Percentiles rank a stretch among this genome's conserved stretches.
These are phyloP conservation scores for Papilio glaucus DNA, from an alignment of 1,140 invertebrate genomes.

Conservation along the genomic window DNA sequence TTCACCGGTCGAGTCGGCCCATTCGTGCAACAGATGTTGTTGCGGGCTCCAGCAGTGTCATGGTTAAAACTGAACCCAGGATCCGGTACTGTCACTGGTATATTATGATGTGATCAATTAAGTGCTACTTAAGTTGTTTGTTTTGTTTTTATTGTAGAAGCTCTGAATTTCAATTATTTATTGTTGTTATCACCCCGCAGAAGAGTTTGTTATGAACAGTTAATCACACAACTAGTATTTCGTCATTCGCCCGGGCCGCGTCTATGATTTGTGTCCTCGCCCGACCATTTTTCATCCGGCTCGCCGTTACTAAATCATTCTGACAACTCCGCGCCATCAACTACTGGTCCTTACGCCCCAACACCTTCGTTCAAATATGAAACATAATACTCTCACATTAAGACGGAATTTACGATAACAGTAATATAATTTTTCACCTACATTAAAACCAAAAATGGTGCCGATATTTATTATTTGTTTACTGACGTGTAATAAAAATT, in stretches of 20 bases:
- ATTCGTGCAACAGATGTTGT: no score
- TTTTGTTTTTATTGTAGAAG: no score
- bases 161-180: no score
- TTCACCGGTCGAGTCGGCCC: no score
- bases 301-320: constrained; percentile 62
- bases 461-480: constrained; percentile 54
- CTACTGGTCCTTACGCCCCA: constrained; percentile 45
- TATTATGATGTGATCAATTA: no score
- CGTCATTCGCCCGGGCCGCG: constrained; percentile 55
- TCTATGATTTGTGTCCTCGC: constrained; percentile 62
- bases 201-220: no score
- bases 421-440: constrained; percentile 26
- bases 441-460: constrained; percentile 33
- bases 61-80: no score
- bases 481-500: constrained; percentile 51
- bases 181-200: no score
- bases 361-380: constrained; percentile 31
- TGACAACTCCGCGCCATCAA: constrained; percentile 53
- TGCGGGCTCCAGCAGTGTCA: no score
- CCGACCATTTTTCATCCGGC: constrained; percentile 64
- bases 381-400: constrained; percentile 30
- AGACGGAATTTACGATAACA: constrained; percentile 30
- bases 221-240: constrained; percentile 39
- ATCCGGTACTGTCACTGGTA: no score
- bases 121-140: no score